phyloP scores from a whole-genome alignment of 2,113 vertebrate genomes.

The Hypanus sabinus region DNA sequence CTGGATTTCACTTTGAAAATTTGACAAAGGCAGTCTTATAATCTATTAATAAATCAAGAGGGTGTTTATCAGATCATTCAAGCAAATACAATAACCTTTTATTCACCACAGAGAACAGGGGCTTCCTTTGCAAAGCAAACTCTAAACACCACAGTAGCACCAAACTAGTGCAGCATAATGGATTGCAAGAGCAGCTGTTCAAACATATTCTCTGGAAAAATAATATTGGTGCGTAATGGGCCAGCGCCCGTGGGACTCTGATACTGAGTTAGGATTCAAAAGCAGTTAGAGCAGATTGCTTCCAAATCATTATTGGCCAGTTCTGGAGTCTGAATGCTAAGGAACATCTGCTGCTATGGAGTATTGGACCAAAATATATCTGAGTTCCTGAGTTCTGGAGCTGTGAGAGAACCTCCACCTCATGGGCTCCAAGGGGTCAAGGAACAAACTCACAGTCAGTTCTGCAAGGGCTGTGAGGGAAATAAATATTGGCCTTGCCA shows the following conservation, averaged over 20 bases:
- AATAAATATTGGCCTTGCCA: too few relatives aligned
- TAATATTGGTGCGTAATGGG: background rate
- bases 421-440: too few relatives aligned
- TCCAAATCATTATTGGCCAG: background rate
- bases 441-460: too few relatives aligned
- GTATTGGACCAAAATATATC: too few relatives aligned
- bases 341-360: background rate
- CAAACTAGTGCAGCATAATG: background rate
- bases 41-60: background rate
- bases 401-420: too few relatives aligned
- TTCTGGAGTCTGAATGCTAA: background rate
- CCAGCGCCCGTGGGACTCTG: background rate
- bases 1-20: background rate
- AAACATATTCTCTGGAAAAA: slow-evolving; percentile 26
- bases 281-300: background rate
- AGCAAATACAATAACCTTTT: background rate
- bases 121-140: slow-evolving; percentile 10
- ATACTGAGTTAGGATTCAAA: background rate
- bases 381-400: too few relatives aligned
- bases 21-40: background rate
- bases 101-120: background rate
- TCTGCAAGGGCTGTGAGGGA: too few relatives aligned
- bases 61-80: background rate
- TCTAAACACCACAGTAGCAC: background rate
- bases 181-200: background rate